A percentile compares a stretch with the other conserved stretches of the same genome.
Conservation (phyloP, 30 jellyfish, hydroid and myxozoan species). For the Catostylus mosaicus region DNA sequence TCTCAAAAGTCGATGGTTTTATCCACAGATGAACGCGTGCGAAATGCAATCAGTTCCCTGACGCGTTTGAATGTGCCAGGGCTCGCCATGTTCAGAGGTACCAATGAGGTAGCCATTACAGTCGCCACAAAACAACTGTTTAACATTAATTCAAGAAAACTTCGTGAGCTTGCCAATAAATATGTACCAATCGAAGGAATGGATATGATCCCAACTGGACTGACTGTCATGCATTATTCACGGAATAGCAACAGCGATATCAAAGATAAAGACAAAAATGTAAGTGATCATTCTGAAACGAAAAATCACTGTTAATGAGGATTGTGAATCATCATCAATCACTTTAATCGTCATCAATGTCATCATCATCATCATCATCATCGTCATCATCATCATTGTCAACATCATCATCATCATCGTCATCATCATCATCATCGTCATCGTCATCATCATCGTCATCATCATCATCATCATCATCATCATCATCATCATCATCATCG, state of each 20-base stretch:
- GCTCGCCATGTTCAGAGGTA: conserved; percentile 20
- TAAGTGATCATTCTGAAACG: too few relatives aligned
- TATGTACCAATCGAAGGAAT: conserved; percentile 40
- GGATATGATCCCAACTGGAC: conserved; percentile 39
- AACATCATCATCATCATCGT: too few relatives aligned
- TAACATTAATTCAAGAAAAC: conserved; percentile 23
- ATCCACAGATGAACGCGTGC: conserved; percentile 23
- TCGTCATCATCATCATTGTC: too few relatives aligned
- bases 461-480: too few relatives aligned
- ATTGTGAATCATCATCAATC: too few relatives aligned
- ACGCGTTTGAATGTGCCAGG: conserved; percentile 35
- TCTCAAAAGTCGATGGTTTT: too few relatives aligned
- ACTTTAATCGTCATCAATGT: too few relatives aligned
- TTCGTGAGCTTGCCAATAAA: background rate
- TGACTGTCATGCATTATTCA: conserved; percentile 25
- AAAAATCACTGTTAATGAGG: too few relatives aligned
- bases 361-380: too few relatives aligned
- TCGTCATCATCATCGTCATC: too few relatives aligned
- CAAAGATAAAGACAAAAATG: conserved; percentile 16
- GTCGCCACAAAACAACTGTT: conserved; percentile 25
- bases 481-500: too few relatives aligned
- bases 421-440: too few relatives aligned
- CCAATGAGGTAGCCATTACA: conserved; percentile 33
- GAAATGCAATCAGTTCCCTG: conserved; percentile 30
- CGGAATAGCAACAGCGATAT: conserved; percentile 37